A percentile compares a stretch with the other conserved stretches of the same genome.
Conservation (phyloP, 2,888 invertebrate genomes). For the Ophioninae sp. region DNA sequence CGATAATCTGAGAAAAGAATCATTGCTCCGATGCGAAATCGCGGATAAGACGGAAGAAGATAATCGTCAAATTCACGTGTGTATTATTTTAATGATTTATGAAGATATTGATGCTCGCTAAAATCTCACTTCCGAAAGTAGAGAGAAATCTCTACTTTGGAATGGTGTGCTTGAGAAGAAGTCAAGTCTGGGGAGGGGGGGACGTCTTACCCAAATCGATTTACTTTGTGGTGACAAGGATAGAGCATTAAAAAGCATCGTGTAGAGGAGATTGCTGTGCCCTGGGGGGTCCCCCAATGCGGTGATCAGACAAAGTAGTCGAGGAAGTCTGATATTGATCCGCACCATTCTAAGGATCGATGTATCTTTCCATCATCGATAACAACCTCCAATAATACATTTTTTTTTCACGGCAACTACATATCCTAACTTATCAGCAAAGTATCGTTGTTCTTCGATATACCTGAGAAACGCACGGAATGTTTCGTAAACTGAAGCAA, state of each 20-base stretch:
- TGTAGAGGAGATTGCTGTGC: conserved; percentile 35
- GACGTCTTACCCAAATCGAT: conserved; percentile 39
- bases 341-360: conserved; percentile 15
- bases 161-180: conserved; percentile 10
- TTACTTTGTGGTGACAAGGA: conserved; percentile 59
- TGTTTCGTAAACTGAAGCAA: too few relatives aligned
- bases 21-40: background rate
- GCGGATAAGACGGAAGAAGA: background rate
- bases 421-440: too few relatives aligned
- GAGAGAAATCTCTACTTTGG: background rate
- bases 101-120: background rate
- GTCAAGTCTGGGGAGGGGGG: conserved; percentile 32
- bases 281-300: conserved; percentile 49
- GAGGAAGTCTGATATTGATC: conserved; percentile 29
- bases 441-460: too few relatives aligned
- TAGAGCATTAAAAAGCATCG: conserved; percentile 63
- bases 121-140: background rate
- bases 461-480: too few relatives aligned
- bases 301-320: conserved; percentile 31
- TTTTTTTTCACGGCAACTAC: too few relatives aligned
- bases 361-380: conserved; percentile 29
- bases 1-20: background rate
- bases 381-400: background rate
- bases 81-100: background rate
- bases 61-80: background rate